Percentiles rank a stretch among this genome's conserved stretches.
Conservation (phyloP, 37 sponge, comb jelly and placozoan species). For the Agelas oroides region DNA sequence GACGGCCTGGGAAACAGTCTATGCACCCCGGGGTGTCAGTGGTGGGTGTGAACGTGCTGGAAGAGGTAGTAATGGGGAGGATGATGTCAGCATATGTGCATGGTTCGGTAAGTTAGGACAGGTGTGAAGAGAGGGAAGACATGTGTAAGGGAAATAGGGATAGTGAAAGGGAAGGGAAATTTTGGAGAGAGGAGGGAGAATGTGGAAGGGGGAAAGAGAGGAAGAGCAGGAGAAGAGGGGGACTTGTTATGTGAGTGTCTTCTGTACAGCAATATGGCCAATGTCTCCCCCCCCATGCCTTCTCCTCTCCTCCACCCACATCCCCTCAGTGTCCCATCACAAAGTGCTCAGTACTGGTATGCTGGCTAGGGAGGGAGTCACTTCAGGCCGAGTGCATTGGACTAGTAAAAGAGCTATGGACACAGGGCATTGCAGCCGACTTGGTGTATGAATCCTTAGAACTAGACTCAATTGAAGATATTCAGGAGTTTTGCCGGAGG, state of each 20-base stretch:
- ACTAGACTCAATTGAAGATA: constrained; percentile 71
- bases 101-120: constrained; percentile 5
- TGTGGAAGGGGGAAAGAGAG: neutral
- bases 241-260: too few relatives aligned
- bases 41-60: constrained; percentile 43
- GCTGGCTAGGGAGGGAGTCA: constrained; percentile 70
- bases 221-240: too few relatives aligned
- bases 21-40: constrained; percentile 24
- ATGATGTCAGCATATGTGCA: neutral
- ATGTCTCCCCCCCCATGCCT: too few relatives aligned
- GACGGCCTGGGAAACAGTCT: neutral
- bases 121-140: too few relatives aligned
- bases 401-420: constrained; percentile 63
- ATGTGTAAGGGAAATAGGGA: too few relatives aligned
- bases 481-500: constrained; percentile 67
- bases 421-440: constrained; percentile 72
- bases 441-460: constrained; percentile 58
- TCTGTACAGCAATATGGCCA: too few relatives aligned
- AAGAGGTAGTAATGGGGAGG: constrained; percentile 26
- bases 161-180: neutral
- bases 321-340: constrained; percentile 9
- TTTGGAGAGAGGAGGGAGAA: neutral
- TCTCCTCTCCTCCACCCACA: too few relatives aligned
- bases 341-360: constrained; percentile 71
- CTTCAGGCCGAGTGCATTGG: constrained; percentile 60